Conservation (phyloP, 2,113 vertebrate species). For the Cygnus buccinator region DNA sequence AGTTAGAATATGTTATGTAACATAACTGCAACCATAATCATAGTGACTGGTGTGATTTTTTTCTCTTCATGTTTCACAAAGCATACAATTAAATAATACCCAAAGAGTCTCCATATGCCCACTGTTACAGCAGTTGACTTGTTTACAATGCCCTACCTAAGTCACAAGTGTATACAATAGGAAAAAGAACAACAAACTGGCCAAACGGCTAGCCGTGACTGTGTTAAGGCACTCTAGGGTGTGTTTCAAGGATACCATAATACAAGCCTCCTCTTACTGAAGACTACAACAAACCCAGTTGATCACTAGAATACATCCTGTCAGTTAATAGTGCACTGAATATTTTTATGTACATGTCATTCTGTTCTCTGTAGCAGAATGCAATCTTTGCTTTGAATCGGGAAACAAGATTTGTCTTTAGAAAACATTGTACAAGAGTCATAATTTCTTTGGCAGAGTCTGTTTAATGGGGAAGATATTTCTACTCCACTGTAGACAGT, state of each 20-base stretch:
- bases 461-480: not conserved
- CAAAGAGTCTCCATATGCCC: not conserved
- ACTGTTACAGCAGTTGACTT: not conserved
- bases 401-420: conserved; percentile 23
- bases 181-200: not conserved
- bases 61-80: not conserved
- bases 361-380: conserved; percentile 12
- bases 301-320: conserved; percentile 36
- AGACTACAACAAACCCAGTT: conserved; percentile 23
- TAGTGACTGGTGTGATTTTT: not conserved
- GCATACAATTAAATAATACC: not conserved
- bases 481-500: conserved; percentile 19
- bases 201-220: not conserved
- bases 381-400: conserved; percentile 6
- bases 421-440: conserved; percentile 36
- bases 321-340: conserved; percentile 42
- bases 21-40: not conserved
- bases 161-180: not conserved
- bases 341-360: conserved; percentile 50
- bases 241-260: conserved; percentile 30
- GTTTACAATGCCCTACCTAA: not conserved
- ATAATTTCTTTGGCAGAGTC: conserved; percentile 62
- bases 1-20: not conserved
- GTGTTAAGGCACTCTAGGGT: conserved; percentile 61
- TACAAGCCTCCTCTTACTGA: not conserved